Evolutionary conservation across 2,888 invertebrate genomes (phyloP).

Genomic region (Leucania comma): DNA sequence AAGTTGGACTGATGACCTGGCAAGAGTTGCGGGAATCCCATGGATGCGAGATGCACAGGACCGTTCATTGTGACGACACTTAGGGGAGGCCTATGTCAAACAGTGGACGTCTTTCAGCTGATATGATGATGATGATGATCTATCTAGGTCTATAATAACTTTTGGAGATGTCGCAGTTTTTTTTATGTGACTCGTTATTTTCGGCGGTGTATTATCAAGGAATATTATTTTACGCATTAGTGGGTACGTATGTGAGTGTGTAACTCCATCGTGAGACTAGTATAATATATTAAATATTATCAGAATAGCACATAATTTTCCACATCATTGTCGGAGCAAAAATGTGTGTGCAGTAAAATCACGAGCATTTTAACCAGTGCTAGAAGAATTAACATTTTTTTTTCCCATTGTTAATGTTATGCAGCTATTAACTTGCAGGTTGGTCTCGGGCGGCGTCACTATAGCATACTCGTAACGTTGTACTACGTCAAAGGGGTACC

Average conservation of each 20-base stretch:
- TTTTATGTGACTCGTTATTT: too few species aligned
- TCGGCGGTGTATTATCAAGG: too few species aligned
- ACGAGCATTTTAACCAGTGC: not conserved
- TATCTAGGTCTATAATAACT: too few species aligned
- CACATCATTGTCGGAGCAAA: not conserved
- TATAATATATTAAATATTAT: not conserved
- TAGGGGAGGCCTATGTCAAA: too few species aligned
- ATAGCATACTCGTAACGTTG: conserved; percentile 39
- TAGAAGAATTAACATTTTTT: not conserved
- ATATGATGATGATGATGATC: too few species aligned
- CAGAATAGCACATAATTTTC: not conserved
- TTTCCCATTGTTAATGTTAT: not conserved
- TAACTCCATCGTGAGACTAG: not conserved
- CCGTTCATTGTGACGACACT: too few species aligned
- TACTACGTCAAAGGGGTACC: conserved; percentile 45
- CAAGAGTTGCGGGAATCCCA: too few species aligned
- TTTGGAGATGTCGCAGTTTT: too few species aligned
- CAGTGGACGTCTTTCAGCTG: too few species aligned
- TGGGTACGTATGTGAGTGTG: not conserved
- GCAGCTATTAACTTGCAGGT: conserved; percentile 6
- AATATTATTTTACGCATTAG: too few species aligned
- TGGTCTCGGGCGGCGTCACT: conserved; percentile 6
- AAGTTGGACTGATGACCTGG: too few species aligned
- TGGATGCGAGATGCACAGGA: too few species aligned
- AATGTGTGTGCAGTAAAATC: conserved; percentile 9